These are phyloP conservation scores for Osmoderma eremita DNA, from an alignment of 2,888 invertebrate species.

Conservation along the genomic window DNA sequence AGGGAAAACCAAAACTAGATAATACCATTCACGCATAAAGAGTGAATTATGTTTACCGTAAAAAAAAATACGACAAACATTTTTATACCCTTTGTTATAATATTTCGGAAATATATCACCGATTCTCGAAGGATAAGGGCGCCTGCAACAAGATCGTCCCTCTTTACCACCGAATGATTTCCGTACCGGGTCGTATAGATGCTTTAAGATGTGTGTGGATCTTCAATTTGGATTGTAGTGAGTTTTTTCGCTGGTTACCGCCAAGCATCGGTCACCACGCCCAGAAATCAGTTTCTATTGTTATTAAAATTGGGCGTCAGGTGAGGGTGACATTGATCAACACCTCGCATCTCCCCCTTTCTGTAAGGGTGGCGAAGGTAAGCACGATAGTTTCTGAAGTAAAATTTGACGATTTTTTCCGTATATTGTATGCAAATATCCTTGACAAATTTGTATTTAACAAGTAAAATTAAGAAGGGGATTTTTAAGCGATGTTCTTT, in stretches of 20 bases:
- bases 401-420: too few relatives aligned
- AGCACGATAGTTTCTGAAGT: too few relatives aligned
- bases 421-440: too few relatives aligned
- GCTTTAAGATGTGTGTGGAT: too few relatives aligned
- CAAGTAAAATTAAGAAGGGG: too few relatives aligned
- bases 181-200: conserved; percentile 36
- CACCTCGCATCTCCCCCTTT: conserved; percentile 1
- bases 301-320: conserved; percentile 59
- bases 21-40: conserved; percentile 38
- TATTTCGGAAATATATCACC: conserved; percentile 61
- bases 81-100: conserved; percentile 60
- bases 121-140: conserved; percentile 58
- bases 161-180: conserved; percentile 28
- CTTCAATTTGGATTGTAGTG: conserved; percentile 33
- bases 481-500: too few relatives aligned
- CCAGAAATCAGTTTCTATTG: conserved; percentile 59
- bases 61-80: conserved; percentile 63
- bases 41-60: conserved; percentile 63
- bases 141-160: conserved; percentile 44
- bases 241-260: conserved; percentile 42
- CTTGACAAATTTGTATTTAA: too few relatives aligned
- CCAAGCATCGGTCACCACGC: conserved; percentile 46
- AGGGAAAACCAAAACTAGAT: conserved; percentile 39
- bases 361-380: background rate
- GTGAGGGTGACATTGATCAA: conserved; percentile 53